Conservation (phyloP, 2,797 vertebrate species). For the Percopsis omiscomaycus region DNA sequence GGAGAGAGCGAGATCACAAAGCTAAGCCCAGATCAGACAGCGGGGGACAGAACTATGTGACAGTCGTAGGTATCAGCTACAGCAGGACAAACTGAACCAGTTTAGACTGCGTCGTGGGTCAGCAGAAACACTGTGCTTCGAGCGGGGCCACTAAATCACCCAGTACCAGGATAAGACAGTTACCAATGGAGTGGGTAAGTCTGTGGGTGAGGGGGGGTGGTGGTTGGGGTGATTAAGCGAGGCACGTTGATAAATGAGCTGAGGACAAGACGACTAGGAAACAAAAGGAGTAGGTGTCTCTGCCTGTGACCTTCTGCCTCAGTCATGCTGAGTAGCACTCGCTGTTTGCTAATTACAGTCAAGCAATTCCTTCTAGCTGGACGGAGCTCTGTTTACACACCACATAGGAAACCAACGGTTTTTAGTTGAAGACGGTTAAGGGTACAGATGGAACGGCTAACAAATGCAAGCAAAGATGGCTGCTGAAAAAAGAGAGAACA, state of each 20-base stretch:
- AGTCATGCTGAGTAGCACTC: constrained; percentile 12
- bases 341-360: constrained; percentile 27
- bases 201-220: neutral
- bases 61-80: neutral
- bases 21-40: constrained; percentile 36
- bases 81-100: constrained; percentile 37
- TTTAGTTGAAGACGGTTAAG: no score
- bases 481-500: constrained; percentile 43
- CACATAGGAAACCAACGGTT: no score
- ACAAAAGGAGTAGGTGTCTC: constrained; percentile 25
- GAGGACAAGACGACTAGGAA: constrained; percentile 47
- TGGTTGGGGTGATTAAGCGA: constrained; percentile 47
- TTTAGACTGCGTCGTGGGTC: constrained; percentile 44
- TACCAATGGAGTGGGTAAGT: constrained; percentile 27
- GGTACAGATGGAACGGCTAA: constrained; percentile 13
- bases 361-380: constrained; percentile 22
- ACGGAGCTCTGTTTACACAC: no score
- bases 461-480: constrained; percentile 28
- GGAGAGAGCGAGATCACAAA: constrained; percentile 6
- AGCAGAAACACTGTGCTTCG: constrained; percentile 36
- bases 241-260: constrained; percentile 55
- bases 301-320: constrained; percentile 12
- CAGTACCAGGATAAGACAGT: constrained; percentile 19
- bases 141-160: constrained; percentile 55
- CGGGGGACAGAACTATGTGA: constrained; percentile 13